These are phyloP conservation scores for Bufo gargarizans DNA, from an alignment of 2,113 vertebrate species.

Conservation along the genomic window DNA sequence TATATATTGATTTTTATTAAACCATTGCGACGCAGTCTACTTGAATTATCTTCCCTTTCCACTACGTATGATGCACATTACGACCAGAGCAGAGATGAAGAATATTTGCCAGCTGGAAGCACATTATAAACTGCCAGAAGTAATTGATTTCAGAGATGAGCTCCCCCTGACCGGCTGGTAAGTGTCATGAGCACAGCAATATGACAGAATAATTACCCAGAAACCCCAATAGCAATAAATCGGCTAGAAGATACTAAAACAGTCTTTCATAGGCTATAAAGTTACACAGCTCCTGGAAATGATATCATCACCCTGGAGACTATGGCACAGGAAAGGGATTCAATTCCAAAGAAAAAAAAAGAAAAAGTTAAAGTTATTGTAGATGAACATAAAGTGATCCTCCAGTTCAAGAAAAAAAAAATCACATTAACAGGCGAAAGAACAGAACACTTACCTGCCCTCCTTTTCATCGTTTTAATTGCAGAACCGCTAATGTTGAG, in stretches of 20 bases:
- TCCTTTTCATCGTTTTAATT: too few species aligned
- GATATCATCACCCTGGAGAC: too few species aligned
- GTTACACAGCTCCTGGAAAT: background rate
- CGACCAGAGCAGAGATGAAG: background rate
- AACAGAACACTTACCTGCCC: too few species aligned
- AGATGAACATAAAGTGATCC: too few species aligned
- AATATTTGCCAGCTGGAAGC: background rate
- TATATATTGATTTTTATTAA: too few species aligned
- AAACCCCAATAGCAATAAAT: background rate
- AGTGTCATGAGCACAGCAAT: background rate
- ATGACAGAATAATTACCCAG: background rate
- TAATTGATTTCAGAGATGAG: background rate
- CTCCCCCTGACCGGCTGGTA: background rate
- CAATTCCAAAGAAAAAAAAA: too few species aligned
- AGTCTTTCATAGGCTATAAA: background rate
- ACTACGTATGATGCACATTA: background rate
- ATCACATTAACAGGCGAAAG: too few species aligned
- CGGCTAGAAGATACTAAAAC: background rate
- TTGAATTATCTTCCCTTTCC: background rate
- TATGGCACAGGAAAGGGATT: too few species aligned
- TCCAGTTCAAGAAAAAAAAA: too few species aligned
- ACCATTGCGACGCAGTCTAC: background rate
- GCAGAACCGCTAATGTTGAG: too few species aligned
- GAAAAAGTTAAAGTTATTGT: too few species aligned
- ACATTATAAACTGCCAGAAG: background rate